These are phyloP conservation scores for Drosophila sturtevanti DNA, from an alignment of 1,140 invertebrate genomes.

Conservation along the genomic window DNA sequence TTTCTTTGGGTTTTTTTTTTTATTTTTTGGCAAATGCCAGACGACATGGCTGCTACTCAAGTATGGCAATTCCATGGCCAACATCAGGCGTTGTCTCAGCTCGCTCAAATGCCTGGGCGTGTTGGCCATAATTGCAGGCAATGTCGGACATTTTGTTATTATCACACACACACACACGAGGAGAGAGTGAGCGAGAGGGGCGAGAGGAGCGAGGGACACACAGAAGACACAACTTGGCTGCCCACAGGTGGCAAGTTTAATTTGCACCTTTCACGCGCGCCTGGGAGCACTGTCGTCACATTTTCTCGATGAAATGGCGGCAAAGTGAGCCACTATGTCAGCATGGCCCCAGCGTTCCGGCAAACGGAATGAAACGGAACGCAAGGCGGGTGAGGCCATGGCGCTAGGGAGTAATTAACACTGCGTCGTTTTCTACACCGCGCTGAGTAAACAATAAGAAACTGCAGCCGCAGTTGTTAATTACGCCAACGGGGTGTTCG, in stretches of 20 bases:
- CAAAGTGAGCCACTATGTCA: conserved; percentile 77
- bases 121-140: conserved; percentile 49
- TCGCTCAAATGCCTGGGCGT: neutral
- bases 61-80: neutral
- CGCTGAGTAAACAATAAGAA: conserved; percentile 65
- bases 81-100: neutral
- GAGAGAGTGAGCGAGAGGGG: neutral
- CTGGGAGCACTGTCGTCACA: conserved; percentile 41
- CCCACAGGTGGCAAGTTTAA: conserved; percentile 71
- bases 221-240: conserved; percentile 20
- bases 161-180: conserved; percentile 27
- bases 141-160: conserved; percentile 47
- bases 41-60: neutral
- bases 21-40: conserved; percentile 27
- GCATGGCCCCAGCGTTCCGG: conserved; percentile 22
- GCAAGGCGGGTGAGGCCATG: neutral
- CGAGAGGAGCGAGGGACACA: neutral
- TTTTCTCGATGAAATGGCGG: neutral
- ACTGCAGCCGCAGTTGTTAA: conserved; percentile 67
- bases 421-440: conserved; percentile 55
- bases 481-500: conserved; percentile 53
- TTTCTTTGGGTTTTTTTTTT: conserved; percentile 12
- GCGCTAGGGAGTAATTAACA: conserved; percentile 73
- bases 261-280: conserved; percentile 59
- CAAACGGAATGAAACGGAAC: neutral